A percentile compares a stretch with the other conserved stretches of the same genome.
Evolutionary conservation across 1,140 invertebrate species (phyloP).

Genomic region (Drosophila novamexicana): DNA sequence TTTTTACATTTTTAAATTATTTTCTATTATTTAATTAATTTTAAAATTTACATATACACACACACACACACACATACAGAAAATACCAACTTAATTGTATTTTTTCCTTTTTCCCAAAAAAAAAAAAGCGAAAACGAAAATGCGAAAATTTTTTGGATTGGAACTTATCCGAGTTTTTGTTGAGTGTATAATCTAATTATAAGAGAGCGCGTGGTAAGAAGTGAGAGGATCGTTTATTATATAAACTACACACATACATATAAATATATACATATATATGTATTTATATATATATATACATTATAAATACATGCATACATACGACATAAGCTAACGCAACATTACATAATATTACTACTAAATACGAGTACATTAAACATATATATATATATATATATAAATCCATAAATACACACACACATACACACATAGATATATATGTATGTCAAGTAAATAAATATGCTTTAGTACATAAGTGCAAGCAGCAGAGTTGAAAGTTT

Average conservation of each 20-base stretch:
- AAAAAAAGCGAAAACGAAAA: slow-evolving; percentile 17
- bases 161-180: slow-evolving; percentile 75
- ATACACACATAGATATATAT: slow-evolving; percentile 18
- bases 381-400: slow-evolving; percentile 20
- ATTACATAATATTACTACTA: slow-evolving; percentile 78
- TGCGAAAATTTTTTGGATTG: slow-evolving; percentile 48
- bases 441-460: slow-evolving; percentile 33
- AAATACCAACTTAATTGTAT: slow-evolving; percentile 10
- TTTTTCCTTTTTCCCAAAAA: slow-evolving; percentile 21
- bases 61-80: slow-evolving; percentile 17
- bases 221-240: slow-evolving; percentile 76
- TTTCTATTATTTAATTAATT: slow-evolving; percentile 72
- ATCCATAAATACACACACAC: slow-evolving; percentile 40
- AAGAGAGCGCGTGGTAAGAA: slow-evolving; percentile 37
- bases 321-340: slow-evolving; percentile 75
- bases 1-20: slow-evolving; percentile 79
- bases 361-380: slow-evolving; percentile 51
- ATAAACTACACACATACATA: slow-evolving; percentile 68
- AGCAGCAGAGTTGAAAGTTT: slow-evolving; percentile 9
- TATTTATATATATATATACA: slow-evolving; percentile 56
- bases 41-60: slow-evolving; percentile 29
- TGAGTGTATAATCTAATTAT: slow-evolving; percentile 63
- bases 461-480: slow-evolving; percentile 64
- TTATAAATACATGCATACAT: slow-evolving; percentile 56
- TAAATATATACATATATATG: slow-evolving; percentile 36